phyloP scores from a whole-genome alignment of 2,797 vertebrate species.

The Lagocephalus sceleratus region DNA sequence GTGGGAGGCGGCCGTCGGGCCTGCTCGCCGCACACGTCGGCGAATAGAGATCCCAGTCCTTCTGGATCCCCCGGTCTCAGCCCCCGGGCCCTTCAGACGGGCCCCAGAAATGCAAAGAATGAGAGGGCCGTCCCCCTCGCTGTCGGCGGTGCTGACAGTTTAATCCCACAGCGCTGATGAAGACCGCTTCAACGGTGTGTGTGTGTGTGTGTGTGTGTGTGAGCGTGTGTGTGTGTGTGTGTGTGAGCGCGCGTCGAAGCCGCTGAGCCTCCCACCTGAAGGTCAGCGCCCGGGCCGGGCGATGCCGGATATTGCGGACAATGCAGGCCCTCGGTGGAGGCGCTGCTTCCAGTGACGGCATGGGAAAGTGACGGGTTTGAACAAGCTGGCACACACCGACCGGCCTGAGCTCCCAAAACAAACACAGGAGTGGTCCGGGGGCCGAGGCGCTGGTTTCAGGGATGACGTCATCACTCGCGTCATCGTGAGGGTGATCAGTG shows the following conservation, averaged over 20 bases:
- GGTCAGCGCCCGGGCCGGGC: constrained; percentile 22
- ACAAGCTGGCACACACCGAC: constrained; percentile 53
- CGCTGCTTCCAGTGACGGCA: constrained; percentile 30
- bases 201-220: constrained; percentile 3
- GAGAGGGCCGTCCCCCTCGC: constrained; percentile 22
- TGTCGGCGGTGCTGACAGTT: constrained; percentile 31
- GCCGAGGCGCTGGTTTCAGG: constrained; percentile 22
- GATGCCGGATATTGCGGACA: constrained; percentile 14
- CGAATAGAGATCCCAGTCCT: constrained; percentile 47
- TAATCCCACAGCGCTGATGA: constrained; percentile 55
- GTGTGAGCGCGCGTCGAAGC: constrained; percentile 14
- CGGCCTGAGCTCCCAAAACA: constrained; percentile 29
- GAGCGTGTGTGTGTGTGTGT: neutral
- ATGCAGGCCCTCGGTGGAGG: constrained; percentile 8
- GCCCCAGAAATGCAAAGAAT: constrained; percentile 51
- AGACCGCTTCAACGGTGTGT: constrained; percentile 5
- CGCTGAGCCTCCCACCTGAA: constrained; percentile 40
- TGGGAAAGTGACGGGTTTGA: constrained; percentile 16
- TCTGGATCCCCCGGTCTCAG: constrained; percentile 33
- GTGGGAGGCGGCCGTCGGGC: constrained; percentile 22
- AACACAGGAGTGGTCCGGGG: constrained; percentile 53
- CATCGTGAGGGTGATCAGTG: neutral
- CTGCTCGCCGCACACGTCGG: constrained; percentile 23
- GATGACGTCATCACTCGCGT: constrained; percentile 36
- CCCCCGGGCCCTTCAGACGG: constrained; percentile 37